phyloP scores from a whole-genome alignment of 2,113 vertebrate species.

The Pholis gunnellus region DNA sequence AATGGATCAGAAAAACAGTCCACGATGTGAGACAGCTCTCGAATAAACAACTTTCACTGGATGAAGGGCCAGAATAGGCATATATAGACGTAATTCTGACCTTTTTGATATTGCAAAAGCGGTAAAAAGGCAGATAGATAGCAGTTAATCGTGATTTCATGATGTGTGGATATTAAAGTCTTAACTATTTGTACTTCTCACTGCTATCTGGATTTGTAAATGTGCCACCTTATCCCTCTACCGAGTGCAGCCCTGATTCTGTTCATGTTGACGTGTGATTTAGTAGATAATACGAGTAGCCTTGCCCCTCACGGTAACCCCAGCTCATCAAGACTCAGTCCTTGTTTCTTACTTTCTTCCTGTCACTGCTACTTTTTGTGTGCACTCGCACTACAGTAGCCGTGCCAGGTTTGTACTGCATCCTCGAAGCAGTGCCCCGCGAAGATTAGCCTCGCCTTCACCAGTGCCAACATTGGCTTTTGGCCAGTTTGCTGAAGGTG shows the following conservation, averaged over 20 bases:
- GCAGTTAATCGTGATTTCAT: not conserved
- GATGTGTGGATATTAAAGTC: not conserved
- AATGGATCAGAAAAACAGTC: not conserved
- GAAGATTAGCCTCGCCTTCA: constrained; percentile 33
- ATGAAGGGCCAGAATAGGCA: not conserved
- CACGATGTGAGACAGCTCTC: not conserved
- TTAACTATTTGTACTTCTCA: not conserved
- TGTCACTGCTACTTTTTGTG: constrained; percentile 46
- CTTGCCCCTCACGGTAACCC: constrained; percentile 8
- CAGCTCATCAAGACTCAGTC: constrained; percentile 30
- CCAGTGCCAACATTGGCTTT: constrained; percentile 59
- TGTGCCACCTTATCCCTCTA: not conserved
- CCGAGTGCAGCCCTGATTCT: not conserved
- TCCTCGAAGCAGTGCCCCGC: constrained; percentile 30
- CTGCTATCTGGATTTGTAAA: constrained; percentile 30
- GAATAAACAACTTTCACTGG: not conserved
- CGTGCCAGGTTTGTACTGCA: constrained; percentile 40
- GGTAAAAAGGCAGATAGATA: not conserved
- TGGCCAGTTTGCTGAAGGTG: constrained; percentile 63
- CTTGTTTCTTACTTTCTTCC: constrained; percentile 32
- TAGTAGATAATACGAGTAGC: constrained; percentile 15
- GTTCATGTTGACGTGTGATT: constrained; percentile 6
- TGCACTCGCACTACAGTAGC: not conserved
- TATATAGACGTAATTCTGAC: not conserved
- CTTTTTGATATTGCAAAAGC: no score